Conservation (phyloP, 1,140 invertebrate species). For the Drosophila sucinea region DNA sequence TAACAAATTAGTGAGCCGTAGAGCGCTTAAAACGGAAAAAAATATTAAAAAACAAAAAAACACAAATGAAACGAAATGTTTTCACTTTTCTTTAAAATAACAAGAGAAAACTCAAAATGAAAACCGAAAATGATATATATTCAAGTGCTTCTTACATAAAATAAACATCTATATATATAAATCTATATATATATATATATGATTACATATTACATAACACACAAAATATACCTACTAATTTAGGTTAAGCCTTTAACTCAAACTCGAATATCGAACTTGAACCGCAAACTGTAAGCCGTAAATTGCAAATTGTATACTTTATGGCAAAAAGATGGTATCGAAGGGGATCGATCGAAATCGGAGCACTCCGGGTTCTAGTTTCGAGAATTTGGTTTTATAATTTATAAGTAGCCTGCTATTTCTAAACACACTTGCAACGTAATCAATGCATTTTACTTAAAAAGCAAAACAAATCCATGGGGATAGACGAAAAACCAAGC, state of each 20-base stretch:
- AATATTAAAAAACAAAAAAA: constrained; percentile 8
- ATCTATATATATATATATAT: constrained; percentile 46
- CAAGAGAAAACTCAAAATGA: constrained; percentile 44
- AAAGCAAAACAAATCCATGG: constrained; percentile 12
- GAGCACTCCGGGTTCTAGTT: neutral
- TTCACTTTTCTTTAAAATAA: constrained; percentile 72
- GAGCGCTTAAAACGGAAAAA: constrained; percentile 28
- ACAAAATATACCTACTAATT: constrained; percentile 62
- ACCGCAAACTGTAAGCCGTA: constrained; percentile 9
- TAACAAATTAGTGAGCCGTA: constrained; percentile 54
- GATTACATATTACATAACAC: constrained; percentile 57
- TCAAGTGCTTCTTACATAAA: constrained; percentile 83
- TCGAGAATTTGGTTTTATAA: constrained; percentile 61
- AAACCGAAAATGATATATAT: constrained; percentile 77
- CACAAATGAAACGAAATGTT: constrained; percentile 42
- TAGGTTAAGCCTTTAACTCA: constrained; percentile 65
- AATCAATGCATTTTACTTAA: constrained; percentile 77
- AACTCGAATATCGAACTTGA: constrained; percentile 20
- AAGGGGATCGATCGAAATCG: neutral
- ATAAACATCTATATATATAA: constrained; percentile 64
- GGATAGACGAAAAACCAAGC: constrained; percentile 5
- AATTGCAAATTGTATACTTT: neutral
- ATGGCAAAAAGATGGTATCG: neutral
- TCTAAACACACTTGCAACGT: constrained; percentile 59
- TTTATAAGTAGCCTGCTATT: constrained; percentile 74